Evolutionary conservation across 2,113 vertebrate species (phyloP).

Genomic region (Ramphastos sulfuratus): DNA sequence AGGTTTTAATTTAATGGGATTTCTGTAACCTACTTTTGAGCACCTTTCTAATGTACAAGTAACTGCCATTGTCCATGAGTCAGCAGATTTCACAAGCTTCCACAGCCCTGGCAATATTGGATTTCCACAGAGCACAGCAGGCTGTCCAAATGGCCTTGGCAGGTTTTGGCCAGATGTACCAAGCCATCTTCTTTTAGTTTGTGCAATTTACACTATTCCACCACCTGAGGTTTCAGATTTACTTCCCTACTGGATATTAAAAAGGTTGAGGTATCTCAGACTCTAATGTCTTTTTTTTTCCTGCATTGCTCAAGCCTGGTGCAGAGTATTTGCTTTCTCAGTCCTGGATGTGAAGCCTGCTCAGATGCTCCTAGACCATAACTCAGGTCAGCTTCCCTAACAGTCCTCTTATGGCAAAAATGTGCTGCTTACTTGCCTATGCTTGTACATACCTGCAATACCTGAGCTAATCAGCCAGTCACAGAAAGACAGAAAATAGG

Average conservation of each 20-base stretch:
- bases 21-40: neutral
- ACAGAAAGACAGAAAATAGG: neutral
- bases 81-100: neutral
- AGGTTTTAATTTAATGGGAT: neutral
- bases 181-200: neutral
- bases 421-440: neutral
- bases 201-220: neutral
- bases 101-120: neutral
- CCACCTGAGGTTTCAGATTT: neutral
- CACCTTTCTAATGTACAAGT: neutral
- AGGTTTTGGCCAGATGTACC: neutral
- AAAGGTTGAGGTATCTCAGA: neutral
- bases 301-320: neutral
- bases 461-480: neutral
- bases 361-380: fast-evolving
- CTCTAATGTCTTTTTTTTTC: neutral
- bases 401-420: neutral
- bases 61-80: neutral
- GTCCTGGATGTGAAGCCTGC: neutral
- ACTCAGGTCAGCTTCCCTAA: neutral
- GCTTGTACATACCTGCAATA: neutral
- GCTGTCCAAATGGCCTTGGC: neutral
- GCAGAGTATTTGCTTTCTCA: neutral
- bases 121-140: neutral
- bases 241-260: neutral